These are phyloP conservation scores for Branchellion lobata DNA, from an alignment of 2,888 invertebrate species.

Conservation along the genomic window DNA sequence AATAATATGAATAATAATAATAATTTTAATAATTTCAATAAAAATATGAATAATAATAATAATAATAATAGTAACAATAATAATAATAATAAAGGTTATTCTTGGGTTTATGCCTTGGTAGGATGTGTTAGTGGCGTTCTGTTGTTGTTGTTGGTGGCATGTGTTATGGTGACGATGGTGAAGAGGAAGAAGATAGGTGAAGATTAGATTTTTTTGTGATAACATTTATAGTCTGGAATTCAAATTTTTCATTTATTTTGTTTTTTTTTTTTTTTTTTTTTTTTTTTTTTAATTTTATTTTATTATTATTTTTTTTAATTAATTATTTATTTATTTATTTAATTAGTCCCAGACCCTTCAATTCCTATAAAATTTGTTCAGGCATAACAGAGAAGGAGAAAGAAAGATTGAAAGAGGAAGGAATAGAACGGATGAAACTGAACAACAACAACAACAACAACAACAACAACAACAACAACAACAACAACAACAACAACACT, in stretches of 20 bases:
- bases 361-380: not conserved
- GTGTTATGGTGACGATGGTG: not conserved
- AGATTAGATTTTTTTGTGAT: too few relatives aligned
- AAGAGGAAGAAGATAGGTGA: slow-evolving; percentile 34
- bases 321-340: not conserved
- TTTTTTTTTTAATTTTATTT: not conserved
- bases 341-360: not conserved
- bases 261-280: too few relatives aligned
- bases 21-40: not conserved
- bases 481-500: not conserved
- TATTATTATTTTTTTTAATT: too few relatives aligned
- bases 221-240: too few relatives aligned
- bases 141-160: not conserved
- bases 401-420: slow-evolving; percentile 2
- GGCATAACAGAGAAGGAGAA: slow-evolving; percentile 18
- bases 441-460: not conserved
- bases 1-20: not conserved
- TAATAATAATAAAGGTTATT: not conserved
- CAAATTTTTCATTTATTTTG: too few relatives aligned
- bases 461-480: not conserved
- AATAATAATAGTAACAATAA: not conserved
- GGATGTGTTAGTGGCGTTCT: not conserved
- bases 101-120: not conserved
- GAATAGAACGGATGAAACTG: not conserved
- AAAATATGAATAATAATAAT: not conserved